These are phyloP conservation scores for Zosterops pallidus DNA, from an alignment of 2,113 vertebrate species.

Conservation along the genomic window DNA sequence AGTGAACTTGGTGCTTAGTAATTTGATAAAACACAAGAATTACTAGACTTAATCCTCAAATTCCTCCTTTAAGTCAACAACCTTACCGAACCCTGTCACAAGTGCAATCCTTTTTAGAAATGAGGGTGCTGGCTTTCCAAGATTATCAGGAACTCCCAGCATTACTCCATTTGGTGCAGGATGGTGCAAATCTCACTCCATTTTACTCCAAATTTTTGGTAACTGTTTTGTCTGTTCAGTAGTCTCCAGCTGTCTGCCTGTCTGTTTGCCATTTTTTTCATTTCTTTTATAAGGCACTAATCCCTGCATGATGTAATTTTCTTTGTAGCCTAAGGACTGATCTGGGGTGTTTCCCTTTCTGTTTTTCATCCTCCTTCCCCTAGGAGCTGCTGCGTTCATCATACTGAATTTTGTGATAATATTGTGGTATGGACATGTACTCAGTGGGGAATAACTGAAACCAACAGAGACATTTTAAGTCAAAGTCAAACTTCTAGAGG, in stretches of 20 bases:
- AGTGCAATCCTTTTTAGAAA: not conserved
- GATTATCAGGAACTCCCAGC: not conserved
- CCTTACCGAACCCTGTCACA: not conserved
- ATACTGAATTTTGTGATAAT: not conserved
- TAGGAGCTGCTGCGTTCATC: not conserved
- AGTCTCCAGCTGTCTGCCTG: not conserved
- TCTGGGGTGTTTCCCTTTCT: not conserved
- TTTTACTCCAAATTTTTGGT: not conserved
- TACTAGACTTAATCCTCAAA: not conserved
- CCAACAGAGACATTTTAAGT: constrained; percentile 31
- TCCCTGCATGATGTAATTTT: not conserved
- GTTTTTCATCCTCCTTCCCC: not conserved
- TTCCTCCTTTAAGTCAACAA: not conserved
- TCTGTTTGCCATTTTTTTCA: not conserved
- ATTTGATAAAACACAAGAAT: not conserved
- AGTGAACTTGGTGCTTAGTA: not conserved
- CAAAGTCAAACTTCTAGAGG: constrained; percentile 30
- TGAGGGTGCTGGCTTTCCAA: not conserved
- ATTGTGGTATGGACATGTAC: not conserved
- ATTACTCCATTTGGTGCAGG: not conserved
- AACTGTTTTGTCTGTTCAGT: not conserved
- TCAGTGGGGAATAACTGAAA: not conserved
- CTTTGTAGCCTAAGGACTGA: not conserved
- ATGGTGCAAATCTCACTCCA: not conserved
- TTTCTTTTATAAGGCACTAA: not conserved